Evolutionary conservation across 2,113 vertebrate genomes (phyloP), one percentile per base, ranked within the genome.

Genomic region (Petroica traversi): DNA sequence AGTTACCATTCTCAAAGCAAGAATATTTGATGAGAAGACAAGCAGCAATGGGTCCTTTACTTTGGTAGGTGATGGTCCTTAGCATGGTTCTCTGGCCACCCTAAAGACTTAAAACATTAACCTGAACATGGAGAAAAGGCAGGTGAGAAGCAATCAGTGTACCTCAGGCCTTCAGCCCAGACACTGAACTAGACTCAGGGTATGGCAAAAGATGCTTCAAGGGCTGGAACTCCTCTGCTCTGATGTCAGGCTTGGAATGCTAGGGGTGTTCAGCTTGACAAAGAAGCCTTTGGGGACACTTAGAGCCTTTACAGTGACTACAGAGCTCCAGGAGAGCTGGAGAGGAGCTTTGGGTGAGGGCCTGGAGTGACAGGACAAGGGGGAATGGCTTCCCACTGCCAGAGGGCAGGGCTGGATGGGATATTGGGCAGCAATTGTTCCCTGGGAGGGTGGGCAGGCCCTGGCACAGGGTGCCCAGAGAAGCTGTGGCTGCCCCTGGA

Each of bases 341-440:
- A 66, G 19, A 80, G 33, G 33, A 31, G 34, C 64, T 55, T 0
- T 8, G 52, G 29, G n/a, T 15, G 8, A 63, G 28, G 29, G 16
- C 1, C 2, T 78, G 29, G 29, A 7, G 16, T 2, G 8, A 55
- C 22, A 73, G 33, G 59, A 49, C 19, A 43, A 2, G 0, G 7
- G 63, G 25, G 4, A 63, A 64, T 19, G 51, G 66, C 49, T 64
- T 61, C 41, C 6, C 25, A 49, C 1, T 57, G 57, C 14, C 41
- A 57, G 31, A 73, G 15, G 26, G 12, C 31, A 58, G 43, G 26
- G 22, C 0, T 26, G 0, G 67, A 24, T 51, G 67, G 67, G 76
- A 58, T 14, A 9, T 8, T 64, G 67, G 22, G 51, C 1, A 58
- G 36, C 12, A 80, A 80, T 72, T 28, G 2, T 19, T 31, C 22